These are phyloP conservation scores for Leptopilina drosophilae DNA, from an alignment of 2,888 invertebrate species.

Conservation along the genomic window DNA sequence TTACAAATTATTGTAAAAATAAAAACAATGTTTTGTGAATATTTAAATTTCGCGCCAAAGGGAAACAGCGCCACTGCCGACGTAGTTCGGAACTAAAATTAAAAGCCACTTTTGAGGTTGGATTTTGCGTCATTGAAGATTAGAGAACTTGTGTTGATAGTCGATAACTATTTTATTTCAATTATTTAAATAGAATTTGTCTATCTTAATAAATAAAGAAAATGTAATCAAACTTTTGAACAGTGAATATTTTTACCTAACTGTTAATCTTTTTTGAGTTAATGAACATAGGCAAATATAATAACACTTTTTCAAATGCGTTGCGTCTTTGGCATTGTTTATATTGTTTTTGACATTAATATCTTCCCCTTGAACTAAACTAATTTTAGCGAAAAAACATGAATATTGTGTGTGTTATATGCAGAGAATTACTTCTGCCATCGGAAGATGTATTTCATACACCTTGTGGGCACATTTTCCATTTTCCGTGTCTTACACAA, in stretches of 20 bases:
- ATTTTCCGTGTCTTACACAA: slow-evolving; percentile 62
- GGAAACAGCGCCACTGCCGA: neutral
- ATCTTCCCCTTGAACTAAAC: slow-evolving; percentile 74
- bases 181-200: too few relatives aligned
- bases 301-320: neutral
- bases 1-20: neutral
- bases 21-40: neutral
- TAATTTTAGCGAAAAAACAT: slow-evolving; percentile 57
- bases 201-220: too few relatives aligned
- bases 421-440: slow-evolving; percentile 60
- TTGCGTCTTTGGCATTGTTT: slow-evolving; percentile 67
- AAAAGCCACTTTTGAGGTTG: neutral
- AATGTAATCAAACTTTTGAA: too few relatives aligned
- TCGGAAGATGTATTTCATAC: slow-evolving; percentile 65
- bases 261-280: neutral
- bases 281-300: neutral
- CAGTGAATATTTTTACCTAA: too few relatives aligned
- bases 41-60: neutral
- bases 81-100: neutral
- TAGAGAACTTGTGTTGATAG: neutral
- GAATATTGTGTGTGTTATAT: slow-evolving; percentile 68
- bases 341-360: slow-evolving; percentile 73
- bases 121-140: neutral
- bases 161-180: slow-evolving; percentile 49
- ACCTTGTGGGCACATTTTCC: slow-evolving; percentile 69